Base-by-base conservation (phyloP, 2,888 invertebrate genomes). In the Labia minor region DNA sequence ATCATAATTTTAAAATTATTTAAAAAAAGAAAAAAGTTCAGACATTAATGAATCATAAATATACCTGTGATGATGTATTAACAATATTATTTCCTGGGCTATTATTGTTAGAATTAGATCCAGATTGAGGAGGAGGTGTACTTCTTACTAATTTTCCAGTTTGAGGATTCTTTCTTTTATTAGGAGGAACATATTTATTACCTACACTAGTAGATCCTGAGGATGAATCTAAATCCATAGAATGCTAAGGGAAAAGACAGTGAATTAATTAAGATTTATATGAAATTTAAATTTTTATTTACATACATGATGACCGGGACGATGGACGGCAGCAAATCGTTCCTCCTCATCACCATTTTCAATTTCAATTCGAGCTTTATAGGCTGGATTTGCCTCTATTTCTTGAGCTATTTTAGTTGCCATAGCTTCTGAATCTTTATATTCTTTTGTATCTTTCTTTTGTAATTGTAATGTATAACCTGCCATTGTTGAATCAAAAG, bases 301-400 rank as follows among this genome's bases (percentile, higher is more conserved):
- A 49, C 69, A 68, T 20, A 69, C 66, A 26, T 70, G 69, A 37
- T 70, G 71, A 37, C 67, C 67, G 4, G 88, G 86, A 65, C 90
- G 81, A 69, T 86, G 83, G 18, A 95, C 96, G 11, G 95, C 90
- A 65, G 95, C 93, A 79, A 85, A 95, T 67, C 75, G 75, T 70
- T 92, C 87, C 77, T 95, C 95, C 75, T 94, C 94, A 75, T 94
- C 93, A 0, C 92, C 95, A 78, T 96, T 96, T 79, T 96, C 95
- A 37, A 95, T 77, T 72, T 92, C 92, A 64, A 89, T 82, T 70
- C 92, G 85, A 37, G 88, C 87, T 75, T 89, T 89, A 75, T 93
- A 91, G 67, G 84, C 81, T 0, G 91, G 89, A 74, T 90, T 89
- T 74, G 83, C 87, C 76, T 97, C 96, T 70, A 98, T 98, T 79